A percentile compares a stretch with the other conserved stretches of the same genome.
These are phyloP conservation scores for Aproaerema taeniolella DNA, from an alignment of 2,888 invertebrate genomes.

Conservation along the genomic window DNA sequence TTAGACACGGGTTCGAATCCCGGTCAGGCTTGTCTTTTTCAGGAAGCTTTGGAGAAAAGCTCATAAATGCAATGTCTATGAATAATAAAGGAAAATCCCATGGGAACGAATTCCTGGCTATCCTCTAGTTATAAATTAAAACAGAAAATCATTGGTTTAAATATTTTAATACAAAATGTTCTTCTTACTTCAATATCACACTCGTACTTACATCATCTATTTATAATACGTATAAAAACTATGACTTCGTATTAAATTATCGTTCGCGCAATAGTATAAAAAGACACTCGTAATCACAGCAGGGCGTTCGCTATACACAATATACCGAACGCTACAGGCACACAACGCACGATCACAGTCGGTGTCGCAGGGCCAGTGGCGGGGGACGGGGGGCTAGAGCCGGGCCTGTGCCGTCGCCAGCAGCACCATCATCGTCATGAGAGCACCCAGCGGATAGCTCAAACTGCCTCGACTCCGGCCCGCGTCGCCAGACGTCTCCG, in stretches of 20 bases:
- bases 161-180: conserved; percentile 71
- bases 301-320: conserved; percentile 64
- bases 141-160: conserved; percentile 46
- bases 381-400: conserved; percentile 10
- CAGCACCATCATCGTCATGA: conserved; percentile 14
- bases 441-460: background rate
- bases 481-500: conserved; percentile 31
- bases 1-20: no score
- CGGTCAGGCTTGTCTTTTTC: no score
- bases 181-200: conserved; percentile 76
- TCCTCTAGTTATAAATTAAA: no score
- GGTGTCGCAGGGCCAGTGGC: conserved; percentile 38
- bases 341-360: conserved; percentile 62
- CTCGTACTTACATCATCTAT: conserved; percentile 76
- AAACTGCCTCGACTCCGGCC: conserved; percentile 11
- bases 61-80: no score
- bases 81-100: no score
- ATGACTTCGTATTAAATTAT: conserved; percentile 75
- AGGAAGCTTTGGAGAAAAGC: no score
- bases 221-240: conserved; percentile 77
- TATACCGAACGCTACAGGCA: conserved; percentile 59
- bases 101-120: no score
- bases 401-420: conserved; percentile 19
- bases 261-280: conserved; percentile 64
- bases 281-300: conserved; percentile 63